A percentile compares a stretch with the other conserved stretches of the same genome.
phyloP scores from a whole-genome alignment of 1,140 invertebrate species.

The Diachasma alloeum region DNA sequence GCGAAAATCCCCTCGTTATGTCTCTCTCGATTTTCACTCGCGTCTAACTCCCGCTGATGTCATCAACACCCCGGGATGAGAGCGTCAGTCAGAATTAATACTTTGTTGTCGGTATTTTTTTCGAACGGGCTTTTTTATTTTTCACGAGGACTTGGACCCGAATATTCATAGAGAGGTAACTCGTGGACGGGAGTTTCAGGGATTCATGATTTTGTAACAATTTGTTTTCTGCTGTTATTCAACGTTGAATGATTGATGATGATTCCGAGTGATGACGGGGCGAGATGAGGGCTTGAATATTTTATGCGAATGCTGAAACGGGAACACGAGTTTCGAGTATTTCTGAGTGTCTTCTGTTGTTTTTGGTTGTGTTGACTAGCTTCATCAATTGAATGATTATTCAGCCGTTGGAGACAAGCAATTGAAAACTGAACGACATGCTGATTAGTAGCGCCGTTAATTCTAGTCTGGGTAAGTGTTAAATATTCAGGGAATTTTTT shows the following conservation, averaged over 20 bases:
- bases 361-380: background rate
- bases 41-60: too few species aligned
- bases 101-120: background rate
- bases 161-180: background rate
- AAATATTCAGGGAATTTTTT: too few species aligned
- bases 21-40: background rate
- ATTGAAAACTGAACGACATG: too few species aligned
- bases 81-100: background rate
- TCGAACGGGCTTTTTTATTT: background rate
- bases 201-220: background rate
- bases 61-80: background rate
- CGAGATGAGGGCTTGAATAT: background rate
- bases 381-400: too few species aligned
- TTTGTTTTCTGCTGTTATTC: background rate
- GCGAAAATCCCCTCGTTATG: background rate
- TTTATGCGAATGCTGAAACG: background rate
- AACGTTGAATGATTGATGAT: background rate
- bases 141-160: background rate
- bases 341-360: background rate
- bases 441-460: too few species aligned
- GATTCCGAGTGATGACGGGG: background rate
- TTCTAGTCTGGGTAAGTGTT: too few species aligned
- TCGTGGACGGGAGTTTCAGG: background rate
- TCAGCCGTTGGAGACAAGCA: too few species aligned
- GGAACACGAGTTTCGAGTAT: background rate